Evolutionary conservation across 2,113 vertebrate genomes (phyloP), one percentile per base, ranked within the genome.

Genomic region (Eurystomus gularis): DNA sequence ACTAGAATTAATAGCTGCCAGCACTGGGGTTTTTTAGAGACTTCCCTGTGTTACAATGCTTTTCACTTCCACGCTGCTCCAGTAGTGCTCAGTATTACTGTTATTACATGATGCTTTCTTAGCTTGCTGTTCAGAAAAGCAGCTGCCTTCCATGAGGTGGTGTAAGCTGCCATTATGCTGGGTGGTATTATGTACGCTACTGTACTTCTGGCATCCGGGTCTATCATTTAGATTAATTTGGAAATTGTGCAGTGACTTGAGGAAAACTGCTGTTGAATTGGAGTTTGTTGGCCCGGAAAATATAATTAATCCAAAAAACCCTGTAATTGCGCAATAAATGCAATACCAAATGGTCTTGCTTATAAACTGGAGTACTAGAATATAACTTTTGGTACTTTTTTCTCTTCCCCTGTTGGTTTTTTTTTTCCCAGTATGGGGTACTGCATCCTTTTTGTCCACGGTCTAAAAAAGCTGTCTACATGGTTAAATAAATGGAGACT

Each of bases 371-470:
- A 76, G 81, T 17, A 17, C 42, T 86, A 54, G 58, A 69, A 77
- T 52, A 8, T 37, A 80, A 85, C 54, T 51, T 78, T 31, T 58
- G 39, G 17, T 87, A 35, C 31, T 37, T 72, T 72, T 52, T 66
- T 9, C 18, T 40, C 42, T 48, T 15, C 25, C 2, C 76, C 42
- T 15, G 11, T 12, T 90, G 40, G n/a, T 12, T 9, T 87, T 35
- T 78, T 17, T 10, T 18, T 86, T 93, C 51, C 11, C 96, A 99
- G 99, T 88, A 99, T 99, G 99, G 99, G 99, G 9, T 99, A 99
- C 97, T 99, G 99, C 95, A 99, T 99, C 95, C 98, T 99, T 94
- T 98, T 99, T 69, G 98, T 98, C 89, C 99, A 99, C 0, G 99
- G 99, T 21, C 90, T 99, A 72, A 98, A 98, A 90, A 98, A 98